A percentile compares a stretch with the other conserved stretches of the same genome.
phyloP scores from a whole-genome alignment of 2,888 invertebrate genomes.

The Heliconius ismenius region DNA sequence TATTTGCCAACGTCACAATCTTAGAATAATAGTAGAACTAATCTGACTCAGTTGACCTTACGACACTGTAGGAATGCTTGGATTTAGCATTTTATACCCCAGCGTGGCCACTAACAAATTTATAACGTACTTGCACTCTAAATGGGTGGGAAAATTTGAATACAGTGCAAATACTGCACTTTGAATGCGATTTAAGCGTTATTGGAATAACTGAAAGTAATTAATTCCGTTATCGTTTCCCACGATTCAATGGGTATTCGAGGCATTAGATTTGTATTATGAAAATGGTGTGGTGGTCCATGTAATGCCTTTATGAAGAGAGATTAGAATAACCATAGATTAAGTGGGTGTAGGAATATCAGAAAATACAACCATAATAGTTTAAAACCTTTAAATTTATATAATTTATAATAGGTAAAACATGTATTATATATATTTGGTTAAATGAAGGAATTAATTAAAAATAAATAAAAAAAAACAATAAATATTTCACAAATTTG shows the following conservation, averaged over 20 bases:
- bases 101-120: conserved; percentile 29
- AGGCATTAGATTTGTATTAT: conserved; percentile 39
- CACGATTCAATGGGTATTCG: conserved; percentile 42
- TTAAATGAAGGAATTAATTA: not conserved
- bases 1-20: not conserved
- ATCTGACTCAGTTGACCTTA: conserved; percentile 37
- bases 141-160: conserved; percentile 38
- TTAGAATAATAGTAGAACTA: conserved; percentile 25
- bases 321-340: no score
- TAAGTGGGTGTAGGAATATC: no score
- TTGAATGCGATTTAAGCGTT: conserved; percentile 38
- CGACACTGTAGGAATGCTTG: conserved; percentile 25
- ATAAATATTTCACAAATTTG: not conserved
- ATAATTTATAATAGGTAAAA: no score
- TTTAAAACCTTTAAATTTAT: no score
- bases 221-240: conserved; percentile 43
- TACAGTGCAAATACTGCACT: conserved; percentile 35
- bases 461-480: not conserved
- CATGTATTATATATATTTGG: no score
- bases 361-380: no score
- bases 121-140: conserved; percentile 29
- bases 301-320: not conserved
- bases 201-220: conserved; percentile 42
- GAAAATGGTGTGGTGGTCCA: conserved; percentile 34
- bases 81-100: conserved; percentile 36